These are phyloP conservation scores for Crypturellus tataupa DNA, from an alignment of 2,797 vertebrate genomes.

Conservation along the genomic window DNA sequence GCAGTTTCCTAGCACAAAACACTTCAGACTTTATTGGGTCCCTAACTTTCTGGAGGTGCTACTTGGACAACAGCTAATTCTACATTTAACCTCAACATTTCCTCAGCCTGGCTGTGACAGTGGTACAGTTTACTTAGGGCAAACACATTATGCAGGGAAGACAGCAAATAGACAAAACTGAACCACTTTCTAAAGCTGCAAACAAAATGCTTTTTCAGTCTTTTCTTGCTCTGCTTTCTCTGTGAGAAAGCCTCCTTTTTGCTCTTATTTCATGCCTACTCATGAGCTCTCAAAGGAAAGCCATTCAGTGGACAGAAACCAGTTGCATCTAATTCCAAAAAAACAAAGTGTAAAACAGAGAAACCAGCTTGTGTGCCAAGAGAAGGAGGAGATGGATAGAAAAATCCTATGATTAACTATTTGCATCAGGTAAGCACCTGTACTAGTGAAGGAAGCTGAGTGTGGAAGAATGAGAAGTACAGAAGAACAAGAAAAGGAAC, in stretches of 20 bases:
- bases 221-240: background rate
- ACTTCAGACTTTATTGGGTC: background rate
- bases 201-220: background rate
- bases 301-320: background rate
- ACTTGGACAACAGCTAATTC: background rate
- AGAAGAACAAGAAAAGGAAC: background rate
- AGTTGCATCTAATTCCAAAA: background rate
- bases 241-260: background rate
- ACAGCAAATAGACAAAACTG: background rate
- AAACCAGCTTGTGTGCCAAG: background rate
- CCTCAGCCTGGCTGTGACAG: background rate
- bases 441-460: background rate
- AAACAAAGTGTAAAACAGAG: background rate
- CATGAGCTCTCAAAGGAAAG: background rate
- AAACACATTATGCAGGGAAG: background rate
- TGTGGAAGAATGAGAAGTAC: background rate
- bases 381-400: background rate
- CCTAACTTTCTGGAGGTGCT: background rate
- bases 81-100: background rate
- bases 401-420: background rate
- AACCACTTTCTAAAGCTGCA: background rate
- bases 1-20: background rate
- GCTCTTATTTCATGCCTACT: background rate
- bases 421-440: background rate
- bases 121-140: background rate